Evolutionary conservation across 2,797 vertebrate genomes (phyloP).

Genomic region (Platalea minor): DNA sequence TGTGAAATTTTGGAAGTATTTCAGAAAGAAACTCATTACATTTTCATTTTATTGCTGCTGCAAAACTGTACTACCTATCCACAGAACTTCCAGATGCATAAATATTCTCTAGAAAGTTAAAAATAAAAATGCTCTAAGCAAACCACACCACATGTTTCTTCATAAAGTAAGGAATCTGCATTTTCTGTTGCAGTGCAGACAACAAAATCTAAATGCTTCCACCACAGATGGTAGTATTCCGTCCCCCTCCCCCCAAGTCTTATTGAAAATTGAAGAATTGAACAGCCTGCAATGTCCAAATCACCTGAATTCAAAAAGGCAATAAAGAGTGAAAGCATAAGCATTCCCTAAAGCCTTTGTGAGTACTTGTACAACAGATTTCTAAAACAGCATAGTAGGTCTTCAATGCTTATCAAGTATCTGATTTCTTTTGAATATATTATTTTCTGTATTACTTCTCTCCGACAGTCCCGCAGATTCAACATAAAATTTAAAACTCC

Average conservation of each 20-base stretch:
- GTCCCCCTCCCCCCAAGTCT: neutral
- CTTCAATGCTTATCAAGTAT: neutral
- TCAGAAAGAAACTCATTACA: slow-evolving; percentile 21
- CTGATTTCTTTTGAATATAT: neutral
- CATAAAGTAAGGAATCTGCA: slow-evolving; percentile 25
- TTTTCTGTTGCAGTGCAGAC: slow-evolving; percentile 15
- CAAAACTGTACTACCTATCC: slow-evolving; percentile 20
- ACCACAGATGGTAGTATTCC: neutral
- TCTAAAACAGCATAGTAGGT: neutral
- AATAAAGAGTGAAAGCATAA: neutral
- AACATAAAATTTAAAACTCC: neutral
- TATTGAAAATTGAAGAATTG: neutral
- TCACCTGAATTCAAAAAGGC: neutral
- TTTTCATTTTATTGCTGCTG: slow-evolving; percentile 28
- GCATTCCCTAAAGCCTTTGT: neutral
- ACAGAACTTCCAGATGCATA: slow-evolving; percentile 34
- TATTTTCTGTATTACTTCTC: neutral
- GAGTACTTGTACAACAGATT: neutral
- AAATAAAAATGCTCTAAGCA: slow-evolving; percentile 38
- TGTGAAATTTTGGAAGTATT: slow-evolving; percentile 11
- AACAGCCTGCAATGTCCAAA: neutral
- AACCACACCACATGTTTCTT: slow-evolving; percentile 37
- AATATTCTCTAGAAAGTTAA: slow-evolving; percentile 44
- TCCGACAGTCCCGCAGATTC: neutral
- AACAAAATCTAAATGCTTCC: slow-evolving; percentile 14